A percentile compares a stretch with the other conserved stretches of the same genome.
phyloP scores from a whole-genome alignment of 2,888 invertebrate genomes.

The Colostygia pectinataria region DNA sequence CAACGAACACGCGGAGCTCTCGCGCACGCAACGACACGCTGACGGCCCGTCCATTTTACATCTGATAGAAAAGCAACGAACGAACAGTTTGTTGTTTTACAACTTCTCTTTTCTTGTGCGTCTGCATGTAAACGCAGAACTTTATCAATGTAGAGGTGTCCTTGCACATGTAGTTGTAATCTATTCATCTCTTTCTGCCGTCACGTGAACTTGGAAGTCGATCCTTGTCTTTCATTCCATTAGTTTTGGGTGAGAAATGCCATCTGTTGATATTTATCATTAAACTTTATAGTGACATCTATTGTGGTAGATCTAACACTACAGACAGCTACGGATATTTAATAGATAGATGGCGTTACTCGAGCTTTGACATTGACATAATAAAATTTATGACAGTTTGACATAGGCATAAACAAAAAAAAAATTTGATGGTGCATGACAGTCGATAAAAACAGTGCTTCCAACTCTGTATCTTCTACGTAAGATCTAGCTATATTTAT shows the following conservation, averaged over 20 bases:
- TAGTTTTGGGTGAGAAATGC: constrained; percentile 42
- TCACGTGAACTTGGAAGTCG: constrained; percentile 26
- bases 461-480: not conserved
- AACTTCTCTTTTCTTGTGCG: constrained; percentile 81
- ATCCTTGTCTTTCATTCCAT: constrained; percentile 58
- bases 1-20: constrained; percentile 76
- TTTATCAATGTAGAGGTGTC: constrained; percentile 52
- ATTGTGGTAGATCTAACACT: not conserved
- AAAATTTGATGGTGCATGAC: too few species aligned
- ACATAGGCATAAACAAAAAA: too few species aligned
- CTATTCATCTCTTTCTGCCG: constrained; percentile 44
- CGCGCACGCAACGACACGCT: constrained; percentile 72
- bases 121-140: constrained; percentile 47
- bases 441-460: not conserved
- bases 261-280: constrained; percentile 49
- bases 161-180: constrained; percentile 53
- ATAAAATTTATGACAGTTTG: not conserved
- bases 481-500: not conserved
- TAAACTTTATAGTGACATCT: constrained; percentile 5
- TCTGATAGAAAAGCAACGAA: constrained; percentile 79
- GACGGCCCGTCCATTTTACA: constrained; percentile 81
- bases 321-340: not conserved
- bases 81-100: constrained; percentile 78
- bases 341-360: constrained; percentile 30
- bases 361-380: not conserved